These are phyloP conservation scores for Tillus elongatus DNA, from an alignment of 2,888 invertebrate genomes.

Conservation along the genomic window DNA sequence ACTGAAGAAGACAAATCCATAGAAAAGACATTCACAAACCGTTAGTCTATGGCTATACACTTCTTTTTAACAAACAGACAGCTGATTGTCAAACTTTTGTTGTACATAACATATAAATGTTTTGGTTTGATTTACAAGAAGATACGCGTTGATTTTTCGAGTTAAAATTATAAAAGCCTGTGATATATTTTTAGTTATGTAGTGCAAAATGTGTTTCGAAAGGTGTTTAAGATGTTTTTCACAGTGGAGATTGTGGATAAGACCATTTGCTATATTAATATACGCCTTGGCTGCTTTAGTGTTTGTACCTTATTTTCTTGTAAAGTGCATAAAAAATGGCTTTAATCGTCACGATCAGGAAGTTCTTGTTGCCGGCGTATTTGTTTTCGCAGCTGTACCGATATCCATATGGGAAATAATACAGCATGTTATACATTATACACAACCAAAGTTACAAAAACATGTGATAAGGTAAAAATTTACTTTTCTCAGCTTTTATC, in stretches of 20 bases:
- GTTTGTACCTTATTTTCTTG: constrained; percentile 73
- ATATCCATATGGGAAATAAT: constrained; percentile 92
- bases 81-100: too few relatives aligned
- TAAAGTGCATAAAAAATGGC: constrained; percentile 71
- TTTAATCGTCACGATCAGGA: constrained; percentile 72
- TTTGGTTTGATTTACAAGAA: too few relatives aligned
- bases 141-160: too few relatives aligned
- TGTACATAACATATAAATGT: too few relatives aligned
- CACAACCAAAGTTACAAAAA: constrained; percentile 83
- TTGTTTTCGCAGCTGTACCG: constrained; percentile 82
- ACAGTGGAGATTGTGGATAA: constrained; percentile 84
- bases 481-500: too few relatives aligned
- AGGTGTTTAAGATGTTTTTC: constrained; percentile 33
- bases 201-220: constrained; percentile 33
- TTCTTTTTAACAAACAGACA: too few relatives aligned
- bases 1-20: too few relatives aligned
- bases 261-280: constrained; percentile 69
- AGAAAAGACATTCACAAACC: too few relatives aligned
- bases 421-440: constrained; percentile 88
- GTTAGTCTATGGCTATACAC: too few relatives aligned
- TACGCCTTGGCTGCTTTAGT: constrained; percentile 76
- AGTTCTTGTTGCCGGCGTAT: constrained; percentile 79
- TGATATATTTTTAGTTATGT: too few relatives aligned
- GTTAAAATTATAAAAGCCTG: too few relatives aligned
- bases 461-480: constrained; percentile 76